phyloP scores from a whole-genome alignment of 37 sponge, comb jelly and placozoan genomes.

The Amphimedon queenslandica region DNA sequence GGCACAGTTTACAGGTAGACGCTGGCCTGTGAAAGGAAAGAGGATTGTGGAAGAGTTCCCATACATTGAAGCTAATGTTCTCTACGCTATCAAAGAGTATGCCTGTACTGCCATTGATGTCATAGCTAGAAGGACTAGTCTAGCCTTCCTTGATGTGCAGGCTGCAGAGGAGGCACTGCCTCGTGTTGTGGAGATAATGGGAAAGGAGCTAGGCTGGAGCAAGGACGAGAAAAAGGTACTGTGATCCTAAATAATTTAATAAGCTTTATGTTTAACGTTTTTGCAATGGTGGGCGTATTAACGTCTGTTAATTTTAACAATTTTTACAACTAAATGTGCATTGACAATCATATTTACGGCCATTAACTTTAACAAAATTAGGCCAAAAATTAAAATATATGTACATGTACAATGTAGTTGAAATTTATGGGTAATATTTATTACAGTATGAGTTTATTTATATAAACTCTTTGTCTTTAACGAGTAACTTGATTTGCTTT shows the following conservation, averaged over 20 bases:
- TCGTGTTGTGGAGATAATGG: slow-evolving; percentile 89
- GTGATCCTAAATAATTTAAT: background rate
- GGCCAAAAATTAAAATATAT: no score
- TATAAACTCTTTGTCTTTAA: no score
- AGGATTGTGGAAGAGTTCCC: slow-evolving; percentile 89
- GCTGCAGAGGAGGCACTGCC: slow-evolving; percentile 92
- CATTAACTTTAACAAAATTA: no score
- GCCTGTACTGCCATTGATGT: slow-evolving; percentile 89
- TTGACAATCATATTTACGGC: no score
- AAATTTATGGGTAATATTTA: no score
- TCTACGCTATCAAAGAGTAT: slow-evolving; percentile 90
- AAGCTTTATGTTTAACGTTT: background rate
- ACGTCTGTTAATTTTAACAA: no score
- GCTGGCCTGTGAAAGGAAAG: slow-evolving; percentile 91
- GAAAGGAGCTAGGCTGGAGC: slow-evolving; percentile 85
- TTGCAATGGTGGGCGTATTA: background rate
- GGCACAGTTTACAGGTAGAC: slow-evolving; percentile 79
- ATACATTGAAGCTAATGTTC: slow-evolving; percentile 96
- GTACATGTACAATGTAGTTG: no score
- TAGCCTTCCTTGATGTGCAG: slow-evolving; percentile 96
- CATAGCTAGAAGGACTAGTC: slow-evolving; percentile 84
- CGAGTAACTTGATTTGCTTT: no score
- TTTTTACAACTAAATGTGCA: no score
- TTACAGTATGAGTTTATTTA: no score
- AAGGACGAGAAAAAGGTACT: slow-evolving; percentile 61